Conservation (phyloP, 2,113 vertebrate genomes). For the human (Homo sapiens) region DNA sequence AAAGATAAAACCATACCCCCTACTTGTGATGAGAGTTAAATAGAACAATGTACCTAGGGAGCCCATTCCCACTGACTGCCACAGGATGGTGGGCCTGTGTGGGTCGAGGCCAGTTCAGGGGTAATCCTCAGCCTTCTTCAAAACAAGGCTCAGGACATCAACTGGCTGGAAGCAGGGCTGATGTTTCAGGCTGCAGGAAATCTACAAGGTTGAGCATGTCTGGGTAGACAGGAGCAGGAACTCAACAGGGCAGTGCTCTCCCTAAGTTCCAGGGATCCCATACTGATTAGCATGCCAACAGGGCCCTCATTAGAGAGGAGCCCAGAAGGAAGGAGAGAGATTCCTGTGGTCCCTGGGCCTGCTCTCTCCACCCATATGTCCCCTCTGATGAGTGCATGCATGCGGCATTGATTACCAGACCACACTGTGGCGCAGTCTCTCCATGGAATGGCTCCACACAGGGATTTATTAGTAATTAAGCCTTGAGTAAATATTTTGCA, state of each 20-base stretch:
- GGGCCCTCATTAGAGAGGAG: conserved; percentile 76
- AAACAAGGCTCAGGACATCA: neutral
- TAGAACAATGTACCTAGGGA: neutral
- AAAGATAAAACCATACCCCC: neutral
- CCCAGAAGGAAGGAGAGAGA: neutral
- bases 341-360: conserved; percentile 67
- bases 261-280: conserved; percentile 68
- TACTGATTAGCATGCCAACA: conserved; percentile 80
- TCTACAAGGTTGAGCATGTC: neutral
- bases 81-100: fast-evolving
- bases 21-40: neutral
- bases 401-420: conserved; percentile 82
- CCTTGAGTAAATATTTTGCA: conserved; percentile 84
- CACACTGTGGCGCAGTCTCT: conserved; percentile 74
- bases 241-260: conserved; percentile 58
- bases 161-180: neutral
- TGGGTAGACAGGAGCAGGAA: neutral
- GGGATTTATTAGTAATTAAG: conserved; percentile 81
- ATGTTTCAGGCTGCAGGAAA: neutral
- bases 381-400: conserved; percentile 83
- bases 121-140: neutral
- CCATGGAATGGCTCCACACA: conserved; percentile 67
- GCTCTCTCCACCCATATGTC: conserved; percentile 66
- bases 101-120: neutral
- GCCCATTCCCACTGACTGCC: too few species aligned